Evolutionary conservation across 2,797 vertebrate genomes (phyloP).

Genomic region (Morelia viridis): DNA sequence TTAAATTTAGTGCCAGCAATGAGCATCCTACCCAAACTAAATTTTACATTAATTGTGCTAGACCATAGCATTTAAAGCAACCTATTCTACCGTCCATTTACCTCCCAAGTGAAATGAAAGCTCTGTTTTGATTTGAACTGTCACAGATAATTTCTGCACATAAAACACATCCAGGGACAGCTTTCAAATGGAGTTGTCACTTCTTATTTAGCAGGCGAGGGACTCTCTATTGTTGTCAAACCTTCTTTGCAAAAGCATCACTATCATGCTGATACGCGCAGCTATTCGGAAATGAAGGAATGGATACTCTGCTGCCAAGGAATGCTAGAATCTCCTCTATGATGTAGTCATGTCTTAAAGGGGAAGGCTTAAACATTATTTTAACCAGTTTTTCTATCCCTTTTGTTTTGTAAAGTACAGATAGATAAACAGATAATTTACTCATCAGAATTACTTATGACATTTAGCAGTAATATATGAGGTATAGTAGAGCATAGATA

Average conservation of each 20-base stretch:
- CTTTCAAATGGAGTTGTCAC: constrained; percentile 86
- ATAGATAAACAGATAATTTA: constrained; percentile 18
- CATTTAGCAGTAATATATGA: constrained; percentile 14
- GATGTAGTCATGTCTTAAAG: constrained; percentile 38
- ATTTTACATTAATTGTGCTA: constrained; percentile 67
- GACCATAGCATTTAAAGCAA: constrained; percentile 70
- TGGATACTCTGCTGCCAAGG: constrained; percentile 45
- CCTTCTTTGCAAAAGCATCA: constrained; percentile 83
- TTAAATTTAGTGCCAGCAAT: constrained; percentile 55
- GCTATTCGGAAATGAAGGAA: constrained; percentile 66
- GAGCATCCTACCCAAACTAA: constrained; percentile 46
- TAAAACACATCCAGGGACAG: constrained; percentile 76
- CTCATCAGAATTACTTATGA: constrained; percentile 25
- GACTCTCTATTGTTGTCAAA: constrained; percentile 91
- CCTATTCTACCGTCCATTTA: constrained; percentile 69
- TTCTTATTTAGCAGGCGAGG: constrained; percentile 86
- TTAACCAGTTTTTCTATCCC: constrained; percentile 48
- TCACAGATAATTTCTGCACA: constrained; percentile 79
- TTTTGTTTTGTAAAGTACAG: constrained; percentile 40
- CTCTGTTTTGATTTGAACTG: constrained; percentile 78
- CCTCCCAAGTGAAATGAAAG: constrained; percentile 71
- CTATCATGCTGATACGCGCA: constrained; percentile 66
- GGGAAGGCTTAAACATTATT: constrained; percentile 18
- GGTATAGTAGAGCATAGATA: neutral
- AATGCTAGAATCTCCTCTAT: constrained; percentile 42